A percentile compares a stretch with the other conserved stretches of the same genome.
phyloP scores from a whole-genome alignment of 2,113 vertebrate genomes.

The Serinus canaria region DNA sequence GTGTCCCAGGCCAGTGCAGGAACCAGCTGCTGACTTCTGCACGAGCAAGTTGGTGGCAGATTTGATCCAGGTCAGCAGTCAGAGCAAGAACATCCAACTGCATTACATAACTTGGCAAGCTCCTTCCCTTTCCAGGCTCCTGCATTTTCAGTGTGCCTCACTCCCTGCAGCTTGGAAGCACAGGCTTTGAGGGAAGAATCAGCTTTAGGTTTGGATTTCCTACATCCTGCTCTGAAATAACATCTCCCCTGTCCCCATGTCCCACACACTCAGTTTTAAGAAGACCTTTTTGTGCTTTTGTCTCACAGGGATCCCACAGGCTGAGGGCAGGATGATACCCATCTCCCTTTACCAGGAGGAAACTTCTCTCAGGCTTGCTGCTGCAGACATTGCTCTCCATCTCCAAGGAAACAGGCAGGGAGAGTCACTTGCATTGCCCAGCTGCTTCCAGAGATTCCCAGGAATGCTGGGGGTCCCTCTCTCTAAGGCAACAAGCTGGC shows the following conservation, averaged over 20 bases:
- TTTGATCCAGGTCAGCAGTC: slow-evolving; percentile 53
- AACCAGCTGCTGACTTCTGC: not conserved
- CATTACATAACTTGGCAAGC: slow-evolving; percentile 33
- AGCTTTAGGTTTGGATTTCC: not conserved
- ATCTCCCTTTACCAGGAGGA: not conserved
- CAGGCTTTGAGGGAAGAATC: not conserved
- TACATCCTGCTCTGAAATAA: not conserved
- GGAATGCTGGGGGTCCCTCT: not conserved
- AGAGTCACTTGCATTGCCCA: not conserved
- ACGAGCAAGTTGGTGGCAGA: not conserved
- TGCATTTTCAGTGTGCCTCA: not conserved
- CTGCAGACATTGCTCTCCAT: not conserved
- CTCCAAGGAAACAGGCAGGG: slow-evolving; percentile 7
- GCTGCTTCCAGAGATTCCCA: not conserved
- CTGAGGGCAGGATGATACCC: not conserved
- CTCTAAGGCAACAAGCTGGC: not conserved
- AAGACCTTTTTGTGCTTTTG: not conserved
- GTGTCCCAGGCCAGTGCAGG: not conserved
- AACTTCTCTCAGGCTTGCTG: not conserved
- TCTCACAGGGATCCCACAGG: not conserved
- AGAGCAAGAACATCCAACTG: slow-evolving; percentile 5
- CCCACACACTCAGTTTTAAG: not conserved
- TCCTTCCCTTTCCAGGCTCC: not conserved
- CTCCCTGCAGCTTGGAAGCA: not conserved
- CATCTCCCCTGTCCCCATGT: not conserved